Percentiles rank a stretch among this genome's conserved stretches.
These are phyloP conservation scores for Balanococcus diminutus DNA, from an alignment of 2,888 invertebrate species.

Conservation along the genomic window DNA sequence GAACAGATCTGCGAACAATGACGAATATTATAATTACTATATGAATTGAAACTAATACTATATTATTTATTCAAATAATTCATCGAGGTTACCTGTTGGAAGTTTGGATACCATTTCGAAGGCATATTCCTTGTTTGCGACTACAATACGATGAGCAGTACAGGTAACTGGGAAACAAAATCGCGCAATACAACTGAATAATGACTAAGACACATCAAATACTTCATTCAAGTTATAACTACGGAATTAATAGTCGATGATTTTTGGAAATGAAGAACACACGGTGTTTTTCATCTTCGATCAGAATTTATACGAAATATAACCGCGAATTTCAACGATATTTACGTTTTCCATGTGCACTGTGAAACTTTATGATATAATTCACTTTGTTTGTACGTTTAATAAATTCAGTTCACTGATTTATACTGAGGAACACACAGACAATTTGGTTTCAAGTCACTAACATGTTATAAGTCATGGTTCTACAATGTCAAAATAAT, in stretches of 20 bases:
- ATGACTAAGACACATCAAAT: not conserved
- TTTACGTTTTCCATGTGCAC: not conserved
- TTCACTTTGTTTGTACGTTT: not conserved
- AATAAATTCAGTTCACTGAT: not conserved
- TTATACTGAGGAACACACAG: not conserved
- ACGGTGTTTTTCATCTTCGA: not conserved
- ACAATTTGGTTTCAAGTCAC: not conserved
- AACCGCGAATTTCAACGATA: not conserved
- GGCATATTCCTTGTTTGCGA: slow-evolving; percentile 59
- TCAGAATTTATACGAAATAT: not conserved
- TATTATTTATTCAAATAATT: no score
- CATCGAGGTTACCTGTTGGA: slow-evolving; percentile 57
- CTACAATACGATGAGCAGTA: not conserved
- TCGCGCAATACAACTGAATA: not conserved
- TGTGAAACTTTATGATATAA: not conserved
- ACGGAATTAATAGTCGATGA: not conserved
- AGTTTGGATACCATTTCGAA: slow-evolving; percentile 60
- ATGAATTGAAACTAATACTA: no score
- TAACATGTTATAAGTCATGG: slow-evolving; percentile 28
- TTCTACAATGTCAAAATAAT: slow-evolving; percentile 36
- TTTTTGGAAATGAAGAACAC: not conserved
- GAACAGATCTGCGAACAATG: slow-evolving; percentile 55
- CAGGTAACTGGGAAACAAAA: slow-evolving; percentile 15
- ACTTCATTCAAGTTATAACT: not conserved
- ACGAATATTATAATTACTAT: no score